phyloP scores from a whole-genome alignment of 37 sponge, comb jelly and placozoan species.

The Lycopodina hypogea region DNA sequence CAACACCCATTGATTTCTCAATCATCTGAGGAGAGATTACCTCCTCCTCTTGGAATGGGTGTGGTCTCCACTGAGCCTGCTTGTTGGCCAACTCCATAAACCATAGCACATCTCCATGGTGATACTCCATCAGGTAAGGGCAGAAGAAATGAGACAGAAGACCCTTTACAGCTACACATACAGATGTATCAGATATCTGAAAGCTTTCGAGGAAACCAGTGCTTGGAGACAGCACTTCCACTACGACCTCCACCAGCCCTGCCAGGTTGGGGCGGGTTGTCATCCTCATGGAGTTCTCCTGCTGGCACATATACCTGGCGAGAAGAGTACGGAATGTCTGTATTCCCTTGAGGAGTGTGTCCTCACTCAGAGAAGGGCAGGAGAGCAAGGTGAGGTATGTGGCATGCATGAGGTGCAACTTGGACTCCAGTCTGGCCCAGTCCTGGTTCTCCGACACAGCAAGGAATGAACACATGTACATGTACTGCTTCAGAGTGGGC shows the following conservation, averaged over 20 bases:
- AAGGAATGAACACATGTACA: constrained; percentile 17
- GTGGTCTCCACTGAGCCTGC: constrained; percentile 29
- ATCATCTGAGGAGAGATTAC: neutral
- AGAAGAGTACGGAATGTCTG: constrained; percentile 46
- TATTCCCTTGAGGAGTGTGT: constrained; percentile 19
- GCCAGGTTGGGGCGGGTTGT: constrained; percentile 3
- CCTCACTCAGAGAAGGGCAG: constrained; percentile 2
- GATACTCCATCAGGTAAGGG: constrained; percentile 1
- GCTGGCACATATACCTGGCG: constrained; percentile 32
- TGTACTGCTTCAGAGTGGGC: constrained; percentile 41
- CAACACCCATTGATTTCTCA: neutral
- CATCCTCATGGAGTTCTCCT: neutral
- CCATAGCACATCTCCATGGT: constrained; percentile 38
- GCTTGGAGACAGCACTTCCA: constrained; percentile 11
- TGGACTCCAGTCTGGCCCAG: constrained; percentile 16
- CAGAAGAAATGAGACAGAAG: constrained; percentile 58
- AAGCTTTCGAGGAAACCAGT: neutral
- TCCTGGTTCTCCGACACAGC: neutral
- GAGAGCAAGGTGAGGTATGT: constrained; percentile 35
- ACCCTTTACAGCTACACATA: constrained; percentile 17
- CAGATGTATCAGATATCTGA: neutral
- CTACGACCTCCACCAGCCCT: constrained; percentile 15
- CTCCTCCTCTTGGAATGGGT: neutral
- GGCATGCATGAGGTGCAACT: constrained; percentile 52
- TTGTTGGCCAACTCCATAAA: constrained; percentile 58